Conservation (phyloP, 2,113 vertebrate genomes). For the Leptocoma aspasia region DNA sequence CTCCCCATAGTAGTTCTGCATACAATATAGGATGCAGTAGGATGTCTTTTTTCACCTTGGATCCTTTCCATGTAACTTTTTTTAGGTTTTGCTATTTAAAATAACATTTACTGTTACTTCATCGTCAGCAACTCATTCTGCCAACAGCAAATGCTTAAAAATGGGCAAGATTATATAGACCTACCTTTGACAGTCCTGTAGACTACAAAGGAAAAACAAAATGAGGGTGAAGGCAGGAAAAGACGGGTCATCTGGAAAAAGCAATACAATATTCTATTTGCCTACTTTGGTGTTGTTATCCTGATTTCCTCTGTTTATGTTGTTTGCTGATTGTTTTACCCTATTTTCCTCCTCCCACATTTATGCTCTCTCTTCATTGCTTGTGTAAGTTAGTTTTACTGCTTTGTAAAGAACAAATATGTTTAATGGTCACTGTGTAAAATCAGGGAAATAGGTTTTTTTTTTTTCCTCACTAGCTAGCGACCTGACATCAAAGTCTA, state of each 20-base stretch:
- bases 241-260: background rate
- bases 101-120: background rate
- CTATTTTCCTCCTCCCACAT: background rate
- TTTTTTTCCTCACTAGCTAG: background rate
- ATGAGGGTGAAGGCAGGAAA: background rate
- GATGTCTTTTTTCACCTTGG: conserved; percentile 29
- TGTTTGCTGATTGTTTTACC: background rate
- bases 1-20: background rate
- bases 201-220: background rate
- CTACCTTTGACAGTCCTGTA: background rate
- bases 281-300: background rate
- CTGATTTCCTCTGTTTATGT: background rate
- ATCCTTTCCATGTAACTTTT: background rate
- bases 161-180: background rate
- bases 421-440: background rate
- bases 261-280: background rate
- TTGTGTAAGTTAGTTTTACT: background rate
- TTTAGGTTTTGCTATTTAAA: conserved; percentile 13
- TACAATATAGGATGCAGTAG: background rate
- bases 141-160: background rate
- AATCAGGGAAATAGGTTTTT: background rate
- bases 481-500: background rate
- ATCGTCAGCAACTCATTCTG: background rate
- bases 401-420: background rate
- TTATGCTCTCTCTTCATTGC: background rate